These are phyloP conservation scores for Scaptomyza hsui DNA, from an alignment of 1,140 invertebrate species.

Conservation along the genomic window DNA sequence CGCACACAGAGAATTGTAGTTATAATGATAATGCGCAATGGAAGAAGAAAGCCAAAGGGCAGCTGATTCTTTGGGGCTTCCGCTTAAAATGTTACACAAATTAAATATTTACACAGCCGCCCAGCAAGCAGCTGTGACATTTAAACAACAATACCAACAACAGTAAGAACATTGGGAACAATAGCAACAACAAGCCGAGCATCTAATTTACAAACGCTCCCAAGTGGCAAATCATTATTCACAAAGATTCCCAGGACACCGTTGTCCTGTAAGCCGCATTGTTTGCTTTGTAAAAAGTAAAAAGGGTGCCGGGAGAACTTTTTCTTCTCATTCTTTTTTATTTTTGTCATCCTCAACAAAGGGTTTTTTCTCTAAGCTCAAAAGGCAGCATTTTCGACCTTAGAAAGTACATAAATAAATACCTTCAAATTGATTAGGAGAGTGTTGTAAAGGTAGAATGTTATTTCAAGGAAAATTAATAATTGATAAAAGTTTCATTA, in stretches of 20 bases:
- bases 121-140: slow-evolving; percentile 36
- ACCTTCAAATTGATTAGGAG: neutral
- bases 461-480: too few species aligned
- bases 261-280: slow-evolving; percentile 38
- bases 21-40: slow-evolving; percentile 50
- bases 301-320: slow-evolving; percentile 39
- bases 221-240: slow-evolving; percentile 82
- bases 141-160: slow-evolving; percentile 28
- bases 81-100: slow-evolving; percentile 72
- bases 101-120: slow-evolving; percentile 77
- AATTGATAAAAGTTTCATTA: too few species aligned
- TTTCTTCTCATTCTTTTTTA: neutral
- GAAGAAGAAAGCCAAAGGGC: slow-evolving; percentile 66
- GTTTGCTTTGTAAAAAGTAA: slow-evolving; percentile 59
- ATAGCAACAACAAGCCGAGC: slow-evolving; percentile 45
- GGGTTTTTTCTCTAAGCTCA: neutral
- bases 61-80: slow-evolving; percentile 47
- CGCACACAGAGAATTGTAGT: slow-evolving; percentile 48
- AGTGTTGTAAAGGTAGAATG: neutral
- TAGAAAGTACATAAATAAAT: neutral
- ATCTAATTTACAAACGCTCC: slow-evolving; percentile 80
- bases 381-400: neutral
- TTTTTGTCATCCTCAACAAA: neutral
- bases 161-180: slow-evolving; percentile 36
- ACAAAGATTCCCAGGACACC: slow-evolving; percentile 53